Conservation (phyloP, 1,140 invertebrate species). For the Oncopodura yosiiana region DNA sequence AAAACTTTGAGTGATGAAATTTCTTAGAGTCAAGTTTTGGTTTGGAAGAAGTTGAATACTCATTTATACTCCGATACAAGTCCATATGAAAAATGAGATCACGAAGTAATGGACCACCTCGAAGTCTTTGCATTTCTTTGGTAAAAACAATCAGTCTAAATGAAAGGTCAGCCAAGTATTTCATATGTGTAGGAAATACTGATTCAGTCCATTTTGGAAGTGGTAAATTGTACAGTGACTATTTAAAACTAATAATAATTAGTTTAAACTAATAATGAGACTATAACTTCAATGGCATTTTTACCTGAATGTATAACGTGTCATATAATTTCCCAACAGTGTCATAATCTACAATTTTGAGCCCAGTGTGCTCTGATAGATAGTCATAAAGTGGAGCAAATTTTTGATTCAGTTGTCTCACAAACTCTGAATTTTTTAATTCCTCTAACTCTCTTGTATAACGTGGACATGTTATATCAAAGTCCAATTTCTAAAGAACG, state of each 20-base stretch:
- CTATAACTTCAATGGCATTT: too few species aligned
- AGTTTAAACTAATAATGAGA: not conserved
- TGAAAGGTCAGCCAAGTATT: not conserved
- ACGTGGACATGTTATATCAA: slow-evolving; percentile 54
- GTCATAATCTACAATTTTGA: not conserved
- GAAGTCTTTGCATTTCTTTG: slow-evolving; percentile 1
- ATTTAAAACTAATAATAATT: not conserved
- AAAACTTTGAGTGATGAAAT: not conserved
- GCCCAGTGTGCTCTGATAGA: slow-evolving; percentile 51
- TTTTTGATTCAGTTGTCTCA: slow-evolving; percentile 48
- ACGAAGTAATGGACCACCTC: not conserved
- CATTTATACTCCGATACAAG: too few species aligned
- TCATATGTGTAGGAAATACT: not conserved
- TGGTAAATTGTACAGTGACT: not conserved
- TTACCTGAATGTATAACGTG: slow-evolving; percentile 1
- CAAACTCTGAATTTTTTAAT: slow-evolving; percentile 47
- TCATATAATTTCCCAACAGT: slow-evolving; percentile 4
- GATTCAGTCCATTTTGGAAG: slow-evolving; percentile 6
- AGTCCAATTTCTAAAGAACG: too few species aligned
- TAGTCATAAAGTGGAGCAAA: slow-evolving; percentile 55
- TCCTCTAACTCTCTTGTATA: slow-evolving; percentile 50
- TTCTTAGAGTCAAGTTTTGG: not conserved
- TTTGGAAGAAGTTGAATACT: too few species aligned
- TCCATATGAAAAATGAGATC: not conserved
- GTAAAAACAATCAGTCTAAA: not conserved